Percentiles rank a stretch among this genome's conserved stretches.
Conservation (phyloP, 1,140 invertebrate species). For the Calosoma granatense region DNA sequence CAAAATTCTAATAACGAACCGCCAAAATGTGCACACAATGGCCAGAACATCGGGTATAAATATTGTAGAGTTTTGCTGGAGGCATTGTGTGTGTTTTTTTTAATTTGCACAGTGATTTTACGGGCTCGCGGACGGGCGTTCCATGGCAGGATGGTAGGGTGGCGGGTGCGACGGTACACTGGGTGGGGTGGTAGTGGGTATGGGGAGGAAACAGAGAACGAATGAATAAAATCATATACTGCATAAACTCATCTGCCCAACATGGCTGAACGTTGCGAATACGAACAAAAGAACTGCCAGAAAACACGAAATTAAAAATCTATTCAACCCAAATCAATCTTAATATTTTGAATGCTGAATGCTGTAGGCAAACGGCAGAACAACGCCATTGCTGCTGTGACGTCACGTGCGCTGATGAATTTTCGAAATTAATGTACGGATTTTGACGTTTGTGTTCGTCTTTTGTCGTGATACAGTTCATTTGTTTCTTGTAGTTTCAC, state of each 20-base stretch:
- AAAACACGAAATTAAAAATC: conserved; percentile 6
- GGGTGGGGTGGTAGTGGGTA: neutral
- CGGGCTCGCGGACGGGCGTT: neutral
- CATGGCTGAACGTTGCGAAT: neutral
- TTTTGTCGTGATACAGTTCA: neutral
- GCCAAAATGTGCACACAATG: too few relatives aligned
- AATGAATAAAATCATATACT: conserved; percentile 7
- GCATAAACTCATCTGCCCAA: neutral
- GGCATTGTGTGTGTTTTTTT: conserved; percentile 16
- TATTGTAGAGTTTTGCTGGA: conserved; percentile 16
- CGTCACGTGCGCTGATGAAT: conserved; percentile 5
- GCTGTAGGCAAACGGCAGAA: neutral
- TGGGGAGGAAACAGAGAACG: neutral
- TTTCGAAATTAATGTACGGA: conserved; percentile 3
- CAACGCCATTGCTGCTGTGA: neutral
- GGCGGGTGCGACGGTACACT: too few relatives aligned
- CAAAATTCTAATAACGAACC: neutral
- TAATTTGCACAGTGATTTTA: conserved; percentile 6
- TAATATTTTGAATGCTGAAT: neutral
- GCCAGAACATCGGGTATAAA: conserved; percentile 18
- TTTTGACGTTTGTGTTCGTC: neutral
- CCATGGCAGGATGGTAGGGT: too few relatives aligned
- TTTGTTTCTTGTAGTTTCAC: neutral
- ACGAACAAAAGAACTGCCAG: neutral
- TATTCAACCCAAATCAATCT: conserved; percentile 5